A percentile compares a stretch with the other conserved stretches of the same genome.
Evolutionary conservation across 2,888 invertebrate species (phyloP).

Genomic region (Torymus auratus): DNA sequence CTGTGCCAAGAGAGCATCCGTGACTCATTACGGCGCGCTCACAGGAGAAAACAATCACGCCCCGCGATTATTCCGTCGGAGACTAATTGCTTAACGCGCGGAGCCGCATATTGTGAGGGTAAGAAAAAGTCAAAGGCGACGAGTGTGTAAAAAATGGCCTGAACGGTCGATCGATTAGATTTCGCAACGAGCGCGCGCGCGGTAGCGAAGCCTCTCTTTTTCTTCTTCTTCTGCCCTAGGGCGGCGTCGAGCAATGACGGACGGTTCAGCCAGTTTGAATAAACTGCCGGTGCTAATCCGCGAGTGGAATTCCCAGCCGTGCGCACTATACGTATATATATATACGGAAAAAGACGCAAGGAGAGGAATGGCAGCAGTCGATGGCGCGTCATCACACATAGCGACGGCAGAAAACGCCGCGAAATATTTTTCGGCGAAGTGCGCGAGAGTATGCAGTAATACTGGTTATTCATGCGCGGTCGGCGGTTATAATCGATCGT

Average conservation of each 20-base stretch:
- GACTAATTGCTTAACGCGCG: slow-evolving; percentile 30
- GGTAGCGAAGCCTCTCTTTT: slow-evolving; percentile 23
- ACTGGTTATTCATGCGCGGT: slow-evolving; percentile 40
- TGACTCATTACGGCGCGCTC: slow-evolving; percentile 39
- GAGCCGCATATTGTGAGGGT: background rate
- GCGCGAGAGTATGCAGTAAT: slow-evolving; percentile 20
- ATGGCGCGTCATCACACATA: background rate
- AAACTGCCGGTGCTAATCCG: slow-evolving; percentile 67
- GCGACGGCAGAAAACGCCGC: slow-evolving; percentile 9
- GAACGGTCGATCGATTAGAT: slow-evolving; percentile 56
- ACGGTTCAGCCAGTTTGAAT: slow-evolving; percentile 68
- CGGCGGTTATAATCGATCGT: slow-evolving; percentile 45
- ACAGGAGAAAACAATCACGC: background rate
- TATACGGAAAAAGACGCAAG: background rate
- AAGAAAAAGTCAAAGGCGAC: slow-evolving; percentile 4
- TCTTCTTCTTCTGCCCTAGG: slow-evolving; percentile 29
- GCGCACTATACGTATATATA: background rate
- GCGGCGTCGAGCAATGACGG: slow-evolving; percentile 28
- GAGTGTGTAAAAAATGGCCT: slow-evolving; percentile 22
- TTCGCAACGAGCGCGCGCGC: slow-evolving; percentile 6
- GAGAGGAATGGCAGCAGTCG: background rate
- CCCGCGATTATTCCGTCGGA: slow-evolving; percentile 24
- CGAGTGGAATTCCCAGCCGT: slow-evolving; percentile 57
- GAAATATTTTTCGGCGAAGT: slow-evolving; percentile 42
- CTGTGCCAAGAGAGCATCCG: slow-evolving; percentile 8